These are phyloP conservation scores for Pachycephala philippinensis DNA, from an alignment of 2,113 vertebrate genomes.

Conservation along the genomic window DNA sequence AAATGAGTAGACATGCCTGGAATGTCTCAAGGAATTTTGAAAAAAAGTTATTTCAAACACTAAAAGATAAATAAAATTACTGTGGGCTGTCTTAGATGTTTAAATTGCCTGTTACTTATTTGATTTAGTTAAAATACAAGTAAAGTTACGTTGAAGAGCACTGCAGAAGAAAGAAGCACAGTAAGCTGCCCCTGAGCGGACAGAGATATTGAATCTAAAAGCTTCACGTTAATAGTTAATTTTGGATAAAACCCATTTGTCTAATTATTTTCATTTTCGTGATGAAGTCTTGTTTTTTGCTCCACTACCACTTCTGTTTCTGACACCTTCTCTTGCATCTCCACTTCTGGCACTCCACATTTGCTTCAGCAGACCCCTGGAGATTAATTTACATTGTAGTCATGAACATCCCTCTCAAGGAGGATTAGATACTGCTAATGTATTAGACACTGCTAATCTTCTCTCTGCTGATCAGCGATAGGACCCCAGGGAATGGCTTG, in stretches of 20 bases:
- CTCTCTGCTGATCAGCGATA: neutral
- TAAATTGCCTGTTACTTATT: neutral
- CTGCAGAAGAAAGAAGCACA: neutral
- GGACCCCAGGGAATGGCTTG: neutral
- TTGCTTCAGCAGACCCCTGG: neutral
- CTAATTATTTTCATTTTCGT: neutral
- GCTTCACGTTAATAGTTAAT: neutral
- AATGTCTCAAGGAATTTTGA: neutral
- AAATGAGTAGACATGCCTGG: neutral
- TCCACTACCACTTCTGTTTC: neutral
- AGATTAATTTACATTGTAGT: neutral
- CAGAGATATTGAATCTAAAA: neutral
- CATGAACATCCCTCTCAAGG: neutral
- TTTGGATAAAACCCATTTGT: neutral
- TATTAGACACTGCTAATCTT: neutral
- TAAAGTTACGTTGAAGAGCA: neutral
- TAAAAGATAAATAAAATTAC: neutral
- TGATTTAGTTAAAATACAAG: neutral
- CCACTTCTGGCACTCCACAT: neutral
- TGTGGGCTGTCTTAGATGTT: neutral
- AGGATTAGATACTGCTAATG: neutral
- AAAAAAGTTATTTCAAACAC: neutral
- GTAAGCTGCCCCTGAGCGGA: neutral
- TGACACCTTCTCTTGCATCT: neutral
- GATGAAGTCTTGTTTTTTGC: fast-evolving